Base-by-base conservation (phyloP, 2,113 vertebrate genomes). In the Pluvianellus socialis region DNA sequence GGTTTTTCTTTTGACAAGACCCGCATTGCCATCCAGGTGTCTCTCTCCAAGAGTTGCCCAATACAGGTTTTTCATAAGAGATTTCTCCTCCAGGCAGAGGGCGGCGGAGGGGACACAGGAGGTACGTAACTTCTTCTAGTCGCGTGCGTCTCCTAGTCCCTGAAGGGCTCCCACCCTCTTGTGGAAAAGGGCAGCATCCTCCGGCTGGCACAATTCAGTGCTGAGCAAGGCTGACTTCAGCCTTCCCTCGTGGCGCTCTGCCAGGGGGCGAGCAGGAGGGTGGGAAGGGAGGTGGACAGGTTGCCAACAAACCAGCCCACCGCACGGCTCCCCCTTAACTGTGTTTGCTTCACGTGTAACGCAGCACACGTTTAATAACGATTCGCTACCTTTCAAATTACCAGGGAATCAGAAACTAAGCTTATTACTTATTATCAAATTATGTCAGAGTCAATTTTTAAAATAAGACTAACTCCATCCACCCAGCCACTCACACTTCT, bases 211-310 rank as follows among this genome's bases (percentile, higher is more conserved):
- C 16, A 50, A 44, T 10, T 44, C 16, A 12, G 38, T 9, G 52
- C 20, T 7, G 61, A 74, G 38, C 13, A 2, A 40, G 62, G 62
- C 32, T 32, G 33, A 14, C 17, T 30, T 26, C 38, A 87, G 12
- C 47, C 13, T 15, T 56, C 42, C 47, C 7, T n/a, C 9, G 1
- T 0, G 0, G 14, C 18, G 28, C 27, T 13, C 35, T 50, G 35
- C 10, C 53, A 33, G 38, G 6, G 44, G 40, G 5, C 0, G 14
- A 35, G 19, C 5, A 0, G 62, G 24, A 35, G 10, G 24, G 27
- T 1, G 47, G 28, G 65, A 13, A 58, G 14, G 19, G 9, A 66
- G 22, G 14, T 2, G 62, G 44, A 13, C 28, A 35, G 12, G 30
- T 8, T 75, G 56, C 68, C 40, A 35, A 49, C 14, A 8, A 62